These are phyloP conservation scores for Aurelia sp. DNA, from an alignment of 30 jellyfish, hydroid and myxozoan genomes.

Conservation along the genomic window DNA sequence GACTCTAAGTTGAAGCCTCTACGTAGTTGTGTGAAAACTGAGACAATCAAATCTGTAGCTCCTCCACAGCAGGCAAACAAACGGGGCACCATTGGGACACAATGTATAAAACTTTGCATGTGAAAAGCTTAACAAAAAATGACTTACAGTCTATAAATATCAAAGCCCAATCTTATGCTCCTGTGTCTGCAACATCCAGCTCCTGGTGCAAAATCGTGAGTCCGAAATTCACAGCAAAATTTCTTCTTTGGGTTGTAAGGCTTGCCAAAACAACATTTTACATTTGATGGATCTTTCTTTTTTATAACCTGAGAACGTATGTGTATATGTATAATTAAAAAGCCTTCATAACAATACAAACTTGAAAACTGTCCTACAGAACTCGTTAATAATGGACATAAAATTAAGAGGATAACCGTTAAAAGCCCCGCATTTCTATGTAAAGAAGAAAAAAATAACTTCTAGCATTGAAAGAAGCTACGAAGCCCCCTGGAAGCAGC, in stretches of 20 bases:
- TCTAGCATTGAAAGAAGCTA: too few species aligned
- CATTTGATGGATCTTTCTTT: conserved; percentile 30
- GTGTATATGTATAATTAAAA: background rate
- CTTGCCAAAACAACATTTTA: conserved; percentile 65
- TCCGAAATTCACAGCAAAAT: conserved; percentile 33
- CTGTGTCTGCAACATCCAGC: conserved; percentile 54
- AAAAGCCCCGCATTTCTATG: background rate
- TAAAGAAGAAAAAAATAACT: background rate
- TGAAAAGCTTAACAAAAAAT: background rate
- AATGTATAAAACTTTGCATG: too few species aligned
- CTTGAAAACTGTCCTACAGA: background rate
- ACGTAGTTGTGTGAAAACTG: too few species aligned
- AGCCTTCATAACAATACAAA: background rate
- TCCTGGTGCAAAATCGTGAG: conserved; percentile 9
- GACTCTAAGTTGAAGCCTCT: too few species aligned
- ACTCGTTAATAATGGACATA: background rate
- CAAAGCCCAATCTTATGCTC: background rate
- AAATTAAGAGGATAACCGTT: too few species aligned
- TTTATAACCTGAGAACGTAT: conserved; percentile 1
- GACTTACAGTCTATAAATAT: background rate
- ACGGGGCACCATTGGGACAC: too few species aligned
- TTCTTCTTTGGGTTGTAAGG: conserved; percentile 54
- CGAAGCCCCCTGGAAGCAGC: too few species aligned
- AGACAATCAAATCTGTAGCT: too few species aligned
- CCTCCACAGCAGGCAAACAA: too few species aligned